Evolutionary conservation across 2,797 vertebrate genomes (phyloP).

Genomic region (Pipistrellus nathusii): DNA sequence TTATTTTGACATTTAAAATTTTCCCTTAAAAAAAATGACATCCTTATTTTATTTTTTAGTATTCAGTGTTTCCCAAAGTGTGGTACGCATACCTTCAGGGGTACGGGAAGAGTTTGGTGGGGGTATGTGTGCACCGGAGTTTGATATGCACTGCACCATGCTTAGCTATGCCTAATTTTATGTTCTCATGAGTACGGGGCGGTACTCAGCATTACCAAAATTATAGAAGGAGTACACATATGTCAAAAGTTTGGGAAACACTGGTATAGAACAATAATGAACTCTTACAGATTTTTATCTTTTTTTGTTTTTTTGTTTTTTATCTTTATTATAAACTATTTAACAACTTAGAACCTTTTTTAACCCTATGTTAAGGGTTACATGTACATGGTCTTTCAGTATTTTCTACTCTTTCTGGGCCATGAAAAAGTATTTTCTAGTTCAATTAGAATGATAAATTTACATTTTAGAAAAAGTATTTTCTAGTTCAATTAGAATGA

Average conservation of each 20-base stretch:
- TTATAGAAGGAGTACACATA: too few relatives aligned
- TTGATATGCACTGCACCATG: too few relatives aligned
- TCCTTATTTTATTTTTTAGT: conserved; percentile 44
- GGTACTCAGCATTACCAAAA: too few relatives aligned
- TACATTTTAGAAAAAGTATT: not conserved
- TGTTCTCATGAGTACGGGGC: too few relatives aligned
- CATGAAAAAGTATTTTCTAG: not conserved
- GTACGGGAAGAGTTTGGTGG: too few relatives aligned
- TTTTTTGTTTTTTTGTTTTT: not conserved
- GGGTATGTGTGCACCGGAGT: too few relatives aligned
- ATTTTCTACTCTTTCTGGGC: not conserved
- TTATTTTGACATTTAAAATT: not conserved
- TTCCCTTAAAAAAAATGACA: not conserved
- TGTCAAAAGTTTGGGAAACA: too few relatives aligned
- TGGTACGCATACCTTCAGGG: too few relatives aligned
- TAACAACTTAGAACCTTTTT: not conserved
- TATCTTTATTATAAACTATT: conserved; percentile 15
- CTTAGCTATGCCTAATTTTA: too few relatives aligned
- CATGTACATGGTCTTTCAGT: not conserved
- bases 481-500: conserved; percentile 44
- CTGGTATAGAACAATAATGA: not conserved
- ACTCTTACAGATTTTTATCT: not conserved
- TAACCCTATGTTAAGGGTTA: not conserved
- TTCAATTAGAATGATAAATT: conserved; percentile 32
- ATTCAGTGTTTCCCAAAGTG: too few relatives aligned